Evolutionary conservation across 1,140 invertebrate genomes (phyloP), one percentile per base, ranked within the genome.

Genomic region (Prorops nasuta): DNA sequence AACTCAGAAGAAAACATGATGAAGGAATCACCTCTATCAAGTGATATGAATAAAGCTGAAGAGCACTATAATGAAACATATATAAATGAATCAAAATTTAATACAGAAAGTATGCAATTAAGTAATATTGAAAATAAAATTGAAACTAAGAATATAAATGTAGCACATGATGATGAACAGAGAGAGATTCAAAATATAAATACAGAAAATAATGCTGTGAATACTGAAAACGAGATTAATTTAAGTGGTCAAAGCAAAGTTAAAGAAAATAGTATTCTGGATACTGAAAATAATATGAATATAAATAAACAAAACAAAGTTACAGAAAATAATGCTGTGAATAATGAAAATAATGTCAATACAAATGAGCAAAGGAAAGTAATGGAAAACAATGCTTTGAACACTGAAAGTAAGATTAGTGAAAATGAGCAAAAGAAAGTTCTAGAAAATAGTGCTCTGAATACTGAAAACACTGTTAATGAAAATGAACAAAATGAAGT

Each of bases 1-100:
- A 28, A 28, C 10, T 28, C 54, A 8, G 54, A 75, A 54, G 50
- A 72, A 58, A 81, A 54, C 46, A 57, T 19, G 15, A 34, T 28
- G 10, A 28, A 28, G 10, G 4, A 28, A 10, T 28, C 24, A 28
- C 4, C 24, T 28, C 24, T 10, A 6, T 28, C 24, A 10, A 28
- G 4, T 28, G 24, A 28, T 6, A 10, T 28, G 24, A 28, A 28
- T 6, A 6, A n/a, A 20, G 17, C 36, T n/a, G 34, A 44, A 12
- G 31, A n/a, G n/a, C n/a, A n/a, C n/a, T n/a, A n/a, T n/a, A n/a
- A n/a, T 16, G 7, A 44, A 31, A 17, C 10, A 37, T 21, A 6
- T 8, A 18, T 21, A 21, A 49, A 14, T 41, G 8, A 15, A 1
- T 38, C 3, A 18, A 3, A 32, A 45, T 34, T 12, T 9, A 17